Base-by-base conservation (phyloP, 2,113 vertebrate genomes). In the Gopherus evgoodei region DNA sequence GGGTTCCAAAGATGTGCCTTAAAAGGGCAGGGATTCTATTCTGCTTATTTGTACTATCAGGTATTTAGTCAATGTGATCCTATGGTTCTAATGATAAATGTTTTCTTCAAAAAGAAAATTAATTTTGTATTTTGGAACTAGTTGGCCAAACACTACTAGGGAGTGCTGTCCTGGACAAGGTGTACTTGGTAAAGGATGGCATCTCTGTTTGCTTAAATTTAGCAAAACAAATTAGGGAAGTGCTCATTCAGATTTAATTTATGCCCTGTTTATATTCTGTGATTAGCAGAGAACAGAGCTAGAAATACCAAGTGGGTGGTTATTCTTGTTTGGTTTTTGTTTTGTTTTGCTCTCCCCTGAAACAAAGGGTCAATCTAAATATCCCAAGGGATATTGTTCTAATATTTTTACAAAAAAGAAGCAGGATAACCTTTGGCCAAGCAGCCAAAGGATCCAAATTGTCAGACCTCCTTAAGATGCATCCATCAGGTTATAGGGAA, bases 141-240 rank as follows among this genome's bases (percentile, higher is more conserved):
- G 57, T 31, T 57, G 65, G n/a, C 56, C 1, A 92, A 79, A 1
- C 0, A 0, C 3, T 50, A 44, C 21, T 42, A 42, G 72, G 38
- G 44, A 42, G 38, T 5, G 3, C 72, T 80, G 9, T 50, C 17
- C 47, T 80, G 29, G 19, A 47, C 49, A 49, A 79, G 27, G 27
- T 17, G 13, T 25, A 53, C 1, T 3, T 17, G 11, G 62, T 35
- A 86, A 83, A 86, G 2, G 11, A 21, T 53, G 29, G 56, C 42
- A 57, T 44, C 82, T 22, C 29, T 87, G 9, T 76, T 80, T 69
- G 8, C 21, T 59, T 78, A 81, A 56, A 5, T 7, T 5, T 44
- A 47, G 83, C 53, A 86, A 94, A 95, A 49, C 5, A 90, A 88
- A 81, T 1, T 3, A 5, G 91, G 2, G 3, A 27, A 13, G 81